phyloP scores from a whole-genome alignment of 2,888 invertebrate species.

The Schizaphis graminum region DNA sequence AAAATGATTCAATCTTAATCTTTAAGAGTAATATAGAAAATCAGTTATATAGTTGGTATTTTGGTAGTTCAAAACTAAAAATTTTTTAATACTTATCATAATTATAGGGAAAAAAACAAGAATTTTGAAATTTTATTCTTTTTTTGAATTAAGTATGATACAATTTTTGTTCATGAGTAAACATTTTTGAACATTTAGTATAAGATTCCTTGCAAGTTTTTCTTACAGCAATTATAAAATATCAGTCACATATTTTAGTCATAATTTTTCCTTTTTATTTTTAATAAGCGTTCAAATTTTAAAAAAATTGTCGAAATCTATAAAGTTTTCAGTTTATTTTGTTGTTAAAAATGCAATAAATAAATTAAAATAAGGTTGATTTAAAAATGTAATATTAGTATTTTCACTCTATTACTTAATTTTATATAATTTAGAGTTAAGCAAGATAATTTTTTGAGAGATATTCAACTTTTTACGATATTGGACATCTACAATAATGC shows the following conservation, averaged over 20 bases:
- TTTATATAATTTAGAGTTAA: too few species aligned
- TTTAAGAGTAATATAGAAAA: neutral
- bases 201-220: neutral
- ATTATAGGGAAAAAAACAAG: neutral
- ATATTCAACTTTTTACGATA: neutral
- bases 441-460: neutral
- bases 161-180: neutral
- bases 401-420: too few species aligned
- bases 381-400: too few species aligned
- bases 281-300: too few species aligned
- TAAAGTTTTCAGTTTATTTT: too few species aligned
- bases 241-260: neutral
- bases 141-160: neutral
- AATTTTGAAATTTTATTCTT: neutral
- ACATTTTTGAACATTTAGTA: neutral
- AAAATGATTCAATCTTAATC: neutral
- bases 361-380: too few species aligned
- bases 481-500: neutral
- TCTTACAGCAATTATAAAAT: neutral
- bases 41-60: neutral
- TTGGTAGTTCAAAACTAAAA: neutral
- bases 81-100: neutral
- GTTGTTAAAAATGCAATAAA: too few species aligned
- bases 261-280: neutral
- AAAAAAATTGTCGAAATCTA: too few species aligned